phyloP scores from a whole-genome alignment of 2,888 invertebrate genomes.

The Neoascia interrupta region DNA sequence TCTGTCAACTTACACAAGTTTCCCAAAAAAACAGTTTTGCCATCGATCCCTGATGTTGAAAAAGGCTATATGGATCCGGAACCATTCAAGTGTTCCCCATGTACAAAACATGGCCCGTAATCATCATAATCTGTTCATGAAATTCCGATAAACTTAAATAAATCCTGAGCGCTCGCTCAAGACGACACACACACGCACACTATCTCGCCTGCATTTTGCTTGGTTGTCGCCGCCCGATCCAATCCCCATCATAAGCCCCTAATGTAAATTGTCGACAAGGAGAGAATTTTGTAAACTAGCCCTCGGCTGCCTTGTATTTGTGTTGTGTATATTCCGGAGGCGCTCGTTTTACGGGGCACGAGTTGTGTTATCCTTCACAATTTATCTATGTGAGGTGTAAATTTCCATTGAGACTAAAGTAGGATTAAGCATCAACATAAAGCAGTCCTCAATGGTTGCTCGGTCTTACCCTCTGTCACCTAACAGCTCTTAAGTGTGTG shows the following conservation, averaged over 20 bases:
- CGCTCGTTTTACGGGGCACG: slow-evolving; percentile 7
- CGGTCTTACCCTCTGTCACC: slow-evolving; percentile 6
- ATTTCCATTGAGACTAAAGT: slow-evolving; percentile 54
- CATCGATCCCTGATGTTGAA: no score
- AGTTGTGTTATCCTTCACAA: slow-evolving; percentile 43
- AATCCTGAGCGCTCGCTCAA: slow-evolving; percentile 7
- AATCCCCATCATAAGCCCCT: neutral
- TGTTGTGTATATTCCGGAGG: neutral
- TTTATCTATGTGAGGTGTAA: slow-evolving; percentile 67
- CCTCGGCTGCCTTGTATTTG: neutral
- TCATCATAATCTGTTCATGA: slow-evolving; percentile 41
- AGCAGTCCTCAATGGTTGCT: slow-evolving; percentile 26
- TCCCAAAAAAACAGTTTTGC: no score
- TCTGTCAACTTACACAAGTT: slow-evolving; percentile 12
- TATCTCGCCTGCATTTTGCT: no score
- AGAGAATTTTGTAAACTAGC: slow-evolving; percentile 10
- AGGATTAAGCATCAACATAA: slow-evolving; percentile 62
- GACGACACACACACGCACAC: no score
- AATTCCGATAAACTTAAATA: slow-evolving; percentile 34
- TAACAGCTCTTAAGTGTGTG: neutral
- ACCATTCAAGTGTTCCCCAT: no score
- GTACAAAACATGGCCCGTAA: neutral
- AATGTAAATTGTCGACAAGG: slow-evolving; percentile 18
- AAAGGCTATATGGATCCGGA: no score
- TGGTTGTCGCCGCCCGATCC: neutral